These are phyloP conservation scores for zebrafish (Danio rerio) DNA, from an alignment of 2,113 vertebrate species.

Conservation along the genomic window GRCz12tu NC_133181.1:42056501-42057000, in stretches of 20 bases:
- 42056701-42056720: conserved; percentile 47
- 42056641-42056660: no score
- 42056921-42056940: conserved; percentile 83
- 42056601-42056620: no score
- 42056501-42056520: no score
- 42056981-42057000: conserved; percentile 83
- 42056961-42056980: conserved; percentile 79
- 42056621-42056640: no score
- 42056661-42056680: no score
- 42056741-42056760: conserved; percentile 78
- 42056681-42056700: conserved; percentile 54
- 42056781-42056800: conserved; percentile 81
- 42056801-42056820: conserved; percentile 45
- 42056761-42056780: conserved; percentile 71
- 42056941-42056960: conserved; percentile 82
- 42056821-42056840: conserved; percentile 53
- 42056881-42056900: conserved; percentile 64
- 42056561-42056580: no score
- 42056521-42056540: no score
- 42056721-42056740: conserved; percentile 66
- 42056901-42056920: conserved; percentile 82
- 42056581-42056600: no score
- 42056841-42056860: conserved; percentile 76
- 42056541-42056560: no score
- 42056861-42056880: conserved; percentile 75